phyloP scores from a whole-genome alignment of 2,113 vertebrate species.

The Steatornis caripensis region DNA sequence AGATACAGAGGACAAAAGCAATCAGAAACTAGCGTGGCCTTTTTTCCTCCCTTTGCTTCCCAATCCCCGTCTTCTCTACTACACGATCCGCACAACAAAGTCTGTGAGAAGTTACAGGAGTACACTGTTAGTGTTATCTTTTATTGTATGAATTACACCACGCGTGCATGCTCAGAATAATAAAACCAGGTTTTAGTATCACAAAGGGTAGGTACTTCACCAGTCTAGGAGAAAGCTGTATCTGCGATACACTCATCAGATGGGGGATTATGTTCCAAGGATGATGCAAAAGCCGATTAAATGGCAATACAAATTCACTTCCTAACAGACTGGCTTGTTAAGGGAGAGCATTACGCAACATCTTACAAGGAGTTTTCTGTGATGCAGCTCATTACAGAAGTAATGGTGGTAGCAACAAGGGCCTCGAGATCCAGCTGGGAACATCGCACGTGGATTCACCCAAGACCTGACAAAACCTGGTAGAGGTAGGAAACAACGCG shows the following conservation, averaged over 20 bases:
- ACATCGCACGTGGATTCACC: accelerated
- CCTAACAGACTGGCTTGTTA: accelerated
- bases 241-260: accelerated
- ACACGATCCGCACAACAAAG: accelerated
- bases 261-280: too few relatives aligned
- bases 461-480: background rate
- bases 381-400: too few relatives aligned
- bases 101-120: background rate
- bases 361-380: background rate
- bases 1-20: background rate
- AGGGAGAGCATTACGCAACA: background rate
- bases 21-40: accelerated
- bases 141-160: background rate
- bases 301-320: background rate
- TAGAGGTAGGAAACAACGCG: accelerated
- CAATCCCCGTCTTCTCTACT: too few relatives aligned
- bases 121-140: background rate
- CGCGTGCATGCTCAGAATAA: background rate
- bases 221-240: background rate
- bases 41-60: background rate
- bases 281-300: background rate
- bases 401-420: background rate
- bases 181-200: background rate
- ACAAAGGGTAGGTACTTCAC: background rate
- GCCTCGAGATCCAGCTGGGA: background rate